Conservation (phyloP, 2,797 vertebrate species). For the Rhinella marina region DNA sequence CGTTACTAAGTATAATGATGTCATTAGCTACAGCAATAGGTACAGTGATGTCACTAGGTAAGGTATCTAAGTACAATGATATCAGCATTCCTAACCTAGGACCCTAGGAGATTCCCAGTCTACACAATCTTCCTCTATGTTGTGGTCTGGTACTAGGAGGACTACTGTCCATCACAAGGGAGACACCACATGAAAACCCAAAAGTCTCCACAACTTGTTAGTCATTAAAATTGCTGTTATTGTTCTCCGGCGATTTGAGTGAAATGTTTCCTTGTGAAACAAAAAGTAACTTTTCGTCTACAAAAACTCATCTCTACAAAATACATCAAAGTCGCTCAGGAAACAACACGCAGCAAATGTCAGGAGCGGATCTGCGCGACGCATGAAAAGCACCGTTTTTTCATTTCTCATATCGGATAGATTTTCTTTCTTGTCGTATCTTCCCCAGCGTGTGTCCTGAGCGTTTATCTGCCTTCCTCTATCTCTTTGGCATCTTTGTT, state of each 20-base stretch:
- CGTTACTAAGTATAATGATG: no score
- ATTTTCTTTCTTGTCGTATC: slow-evolving; percentile 28
- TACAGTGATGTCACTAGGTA: no score
- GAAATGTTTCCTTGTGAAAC: slow-evolving; percentile 1
- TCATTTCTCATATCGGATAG: background rate
- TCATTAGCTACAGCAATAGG: no score
- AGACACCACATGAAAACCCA: background rate
- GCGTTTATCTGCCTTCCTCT: slow-evolving; percentile 14
- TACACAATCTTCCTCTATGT: no score
- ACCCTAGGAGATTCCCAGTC: no score
- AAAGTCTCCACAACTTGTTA: background rate
- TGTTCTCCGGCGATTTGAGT: background rate
- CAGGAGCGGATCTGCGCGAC: background rate
- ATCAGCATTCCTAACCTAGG: no score
- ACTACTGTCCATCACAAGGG: no score
- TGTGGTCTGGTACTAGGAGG: no score
- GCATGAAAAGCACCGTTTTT: background rate
- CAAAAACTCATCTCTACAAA: slow-evolving; percentile 28
- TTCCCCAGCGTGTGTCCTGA: background rate
- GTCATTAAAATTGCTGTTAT: slow-evolving; percentile 12
- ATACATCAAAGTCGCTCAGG: slow-evolving; percentile 2
- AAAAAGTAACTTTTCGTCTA: slow-evolving; percentile 19
- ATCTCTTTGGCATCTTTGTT: slow-evolving; percentile 21
- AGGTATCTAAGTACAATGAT: no score
- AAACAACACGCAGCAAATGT: slow-evolving; percentile 33